Evolutionary conservation across 92 coral and sea anemone genomes (phyloP).

Genomic region (Metridium senile): DNA sequence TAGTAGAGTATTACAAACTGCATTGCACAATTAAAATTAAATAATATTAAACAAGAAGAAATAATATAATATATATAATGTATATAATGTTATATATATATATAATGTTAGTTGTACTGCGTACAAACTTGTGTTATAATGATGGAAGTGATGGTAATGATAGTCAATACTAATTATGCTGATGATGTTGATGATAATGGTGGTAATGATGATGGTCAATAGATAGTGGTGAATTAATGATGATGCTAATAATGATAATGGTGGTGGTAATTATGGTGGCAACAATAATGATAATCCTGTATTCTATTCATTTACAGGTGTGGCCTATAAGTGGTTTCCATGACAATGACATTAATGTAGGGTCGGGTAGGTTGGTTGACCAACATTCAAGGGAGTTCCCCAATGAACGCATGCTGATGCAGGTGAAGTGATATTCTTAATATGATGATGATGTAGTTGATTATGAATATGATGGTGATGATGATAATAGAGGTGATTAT

Average conservation of each 20-base stretch:
- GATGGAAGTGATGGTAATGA: neutral
- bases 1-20: too few relatives aligned
- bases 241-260: neutral
- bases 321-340: constrained; percentile 80
- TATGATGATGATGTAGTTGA: neutral
- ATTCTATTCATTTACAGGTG: constrained; percentile 36
- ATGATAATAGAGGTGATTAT: neutral
- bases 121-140: too few relatives aligned
- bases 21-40: too few relatives aligned
- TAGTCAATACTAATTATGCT: neutral
- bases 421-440: constrained; percentile 56
- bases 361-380: constrained; percentile 71
- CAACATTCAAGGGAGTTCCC: constrained; percentile 72
- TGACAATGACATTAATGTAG: constrained; percentile 71
- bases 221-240: too few relatives aligned
- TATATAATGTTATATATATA: too few relatives aligned
- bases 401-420: constrained; percentile 66
- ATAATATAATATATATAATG: too few relatives aligned
- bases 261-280: neutral
- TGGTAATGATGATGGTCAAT: neutral
- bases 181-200: neutral
- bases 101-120: too few relatives aligned
- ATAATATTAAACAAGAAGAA: too few relatives aligned
- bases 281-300: neutral
- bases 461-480: neutral